phyloP scores from a whole-genome alignment of 2,113 vertebrate genomes.

The Psammodynastes pulverulentus region DNA sequence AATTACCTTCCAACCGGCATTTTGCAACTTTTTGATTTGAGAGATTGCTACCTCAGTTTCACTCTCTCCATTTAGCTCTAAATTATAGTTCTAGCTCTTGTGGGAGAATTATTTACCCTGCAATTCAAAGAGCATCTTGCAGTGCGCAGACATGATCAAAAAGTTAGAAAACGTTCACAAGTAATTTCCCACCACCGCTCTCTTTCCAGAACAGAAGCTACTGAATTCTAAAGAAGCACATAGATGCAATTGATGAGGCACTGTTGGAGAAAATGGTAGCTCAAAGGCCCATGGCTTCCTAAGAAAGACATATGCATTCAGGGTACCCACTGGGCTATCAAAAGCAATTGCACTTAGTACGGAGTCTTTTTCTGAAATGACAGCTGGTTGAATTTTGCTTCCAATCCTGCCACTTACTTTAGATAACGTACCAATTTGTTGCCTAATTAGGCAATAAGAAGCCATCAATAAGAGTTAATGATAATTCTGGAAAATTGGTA shows the following conservation, averaged over 20 bases:
- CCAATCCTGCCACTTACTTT: background rate
- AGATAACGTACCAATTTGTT: background rate
- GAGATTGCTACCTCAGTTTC: background rate
- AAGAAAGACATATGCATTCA: background rate
- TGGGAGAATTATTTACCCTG: background rate
- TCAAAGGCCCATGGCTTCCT: slow-evolving; percentile 8
- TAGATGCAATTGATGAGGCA: background rate
- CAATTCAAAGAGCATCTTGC: slow-evolving; percentile 5
- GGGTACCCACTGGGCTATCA: background rate
- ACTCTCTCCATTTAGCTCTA: background rate
- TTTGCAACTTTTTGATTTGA: background rate
- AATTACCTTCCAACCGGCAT: background rate
- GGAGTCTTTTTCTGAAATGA: background rate
- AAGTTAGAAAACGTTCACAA: background rate
- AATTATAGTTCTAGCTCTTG: background rate
- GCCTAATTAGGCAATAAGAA: background rate
- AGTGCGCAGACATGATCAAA: background rate
- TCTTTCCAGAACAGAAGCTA: background rate
- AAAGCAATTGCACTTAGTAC: background rate
- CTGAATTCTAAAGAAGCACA: background rate
- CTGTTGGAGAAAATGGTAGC: background rate
- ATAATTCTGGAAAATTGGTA: background rate
- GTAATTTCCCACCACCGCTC: background rate
- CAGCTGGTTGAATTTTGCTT: background rate
- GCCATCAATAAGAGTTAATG: background rate